Base-by-base conservation (phyloP, 2,888 invertebrate species). In the Zygogramma bicolorata region DNA sequence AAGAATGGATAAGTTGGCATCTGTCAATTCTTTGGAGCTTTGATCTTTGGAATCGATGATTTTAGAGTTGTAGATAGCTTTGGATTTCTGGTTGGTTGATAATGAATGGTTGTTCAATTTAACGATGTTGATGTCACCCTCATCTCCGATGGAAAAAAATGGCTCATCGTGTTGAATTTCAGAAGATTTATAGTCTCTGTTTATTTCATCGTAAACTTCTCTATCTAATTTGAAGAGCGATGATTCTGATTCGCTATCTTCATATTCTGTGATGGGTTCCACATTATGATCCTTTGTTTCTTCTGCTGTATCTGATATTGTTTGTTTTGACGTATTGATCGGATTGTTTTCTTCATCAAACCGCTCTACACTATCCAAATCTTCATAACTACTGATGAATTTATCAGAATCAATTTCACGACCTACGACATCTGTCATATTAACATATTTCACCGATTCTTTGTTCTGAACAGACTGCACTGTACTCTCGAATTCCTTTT, bases 121-220 rank as follows among this genome's bases (percentile, higher is more conserved):
- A 4, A 90, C 84, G 22, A 90, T 88, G 76, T 89, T 87, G 4
- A 89, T 81, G 40, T 88, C 88, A 40, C 87, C 87, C 42, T 87
- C 87, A 40, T 85, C 58, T 22, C 59, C 57, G n/a, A 49, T 34
- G 40, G 71, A 71, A 65, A 78, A 83, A 10, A 85, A 75, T 0
- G 88, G 88, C 73, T 85, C 86, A 80, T 88, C 88, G 58, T 86
- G 84, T 65, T 88, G 88, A 1, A 87, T 82, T 74, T 88, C 87
- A 20, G 84, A 81, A 65, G 72, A 76, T 61, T 72, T 73, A 18
- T 59, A 62, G 18, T 66, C 60, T 4, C 59, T 70, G 18, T 71
- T 63, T 34, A 72, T 72, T 49, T 77, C 72, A n/a, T 77, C 75
- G n/a, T 77, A 76, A 46, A 62, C 57, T 13, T 65, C 72, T 10